Evolutionary conservation across 2,888 invertebrate species (phyloP), one percentile per base, ranked within the genome.

Genomic region (Temnothorax rugatulus): DNA sequence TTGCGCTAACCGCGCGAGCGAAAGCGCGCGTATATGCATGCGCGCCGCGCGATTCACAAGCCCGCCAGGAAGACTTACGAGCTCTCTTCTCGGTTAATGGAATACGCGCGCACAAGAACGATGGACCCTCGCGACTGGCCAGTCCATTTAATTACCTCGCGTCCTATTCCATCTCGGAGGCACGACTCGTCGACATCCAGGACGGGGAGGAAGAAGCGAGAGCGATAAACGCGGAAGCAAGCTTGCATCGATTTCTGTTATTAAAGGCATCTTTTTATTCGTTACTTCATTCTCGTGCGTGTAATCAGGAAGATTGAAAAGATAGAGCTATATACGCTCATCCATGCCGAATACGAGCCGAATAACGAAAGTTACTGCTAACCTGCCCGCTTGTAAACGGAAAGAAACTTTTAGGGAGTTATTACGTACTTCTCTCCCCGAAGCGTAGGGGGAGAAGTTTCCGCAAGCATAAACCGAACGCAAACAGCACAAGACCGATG

Each of bases 21-120:
- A 25, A 25, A 50, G 57, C 44, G 34, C 57, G 47, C 25, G 59
- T 63, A 61, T 57, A 68, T 57, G 63, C 79, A 82, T 71, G 57
- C 66, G 59, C 18, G 38, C 38, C 50, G 34, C 34, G 25, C 34
- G 63, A 63, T 71, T 21, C 61, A 41, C 47, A 79, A 18, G 34
- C 34, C 69, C 64, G 79, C 59, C 63, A 68, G 38, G 63, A 50
- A 84, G 69, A 69, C 82, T 74, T 69, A 59, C 82, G 63, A 84
- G 79, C 73, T 66, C 38, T 47, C 73, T 69, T 69, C 52, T 54
- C 75, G 77, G 84, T 89, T 89, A 88, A 89, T 89, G 90, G 88
- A 87, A 89, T 87, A 89, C 84, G 81, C 66, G 82, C 73, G 44
- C 63, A 63, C 81, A 86, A 82, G 84, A 88, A 89, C 83, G 66